Base-by-base conservation (phyloP, 2,888 invertebrate genomes). In the Orgyia antiqua region DNA sequence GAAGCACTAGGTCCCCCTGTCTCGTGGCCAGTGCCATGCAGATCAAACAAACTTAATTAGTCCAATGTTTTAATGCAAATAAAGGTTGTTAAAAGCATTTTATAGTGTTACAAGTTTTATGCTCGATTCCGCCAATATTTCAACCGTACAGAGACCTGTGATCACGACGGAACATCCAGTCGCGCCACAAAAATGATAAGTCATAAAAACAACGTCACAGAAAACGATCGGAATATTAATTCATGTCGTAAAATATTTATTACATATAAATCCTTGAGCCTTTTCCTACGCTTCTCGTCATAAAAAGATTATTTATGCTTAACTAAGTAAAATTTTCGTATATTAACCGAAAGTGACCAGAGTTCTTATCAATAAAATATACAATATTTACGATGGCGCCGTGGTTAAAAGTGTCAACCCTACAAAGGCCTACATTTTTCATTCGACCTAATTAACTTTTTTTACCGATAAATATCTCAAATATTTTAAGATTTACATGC, bases 211-310 rank as follows among this genome's bases (percentile, higher is more conserved):
- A 71, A 82, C 83, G 84, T 86, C 83, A 86, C 82, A 65, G 75
- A 82, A 78, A 83, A 83, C 84, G 86, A 80, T 82, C 80, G 68
- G 86, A 84, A 86, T 86, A 86, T 86, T 84, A 86, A 86, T 86
- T 83, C 77, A 70, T 74, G 82, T 84, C 86, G 86, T 86, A 82
- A 86, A 86, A 86, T 78, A 86, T 86, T 86, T 84, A 86, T 83
- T 77, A 50, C 84, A 75, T 86, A 84, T 84, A 86, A 86, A 86
- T 86, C 86, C 86, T 86, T 86, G 83, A 82, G 79, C 78, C 79
- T 79, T 80, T 86, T 79, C 84, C 80, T 83, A 84, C 84, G 84
- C 77, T 77, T 77, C 78, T 74, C 80, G 77, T 84, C 84, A 86
- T 86, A 86, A 86, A 86, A 86, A 84, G 75, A 84, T 84, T 82